Evolutionary conservation across 35 echinoderm and acorn worm genomes (phyloP).

Genomic region (Holothuria glaberrima): DNA sequence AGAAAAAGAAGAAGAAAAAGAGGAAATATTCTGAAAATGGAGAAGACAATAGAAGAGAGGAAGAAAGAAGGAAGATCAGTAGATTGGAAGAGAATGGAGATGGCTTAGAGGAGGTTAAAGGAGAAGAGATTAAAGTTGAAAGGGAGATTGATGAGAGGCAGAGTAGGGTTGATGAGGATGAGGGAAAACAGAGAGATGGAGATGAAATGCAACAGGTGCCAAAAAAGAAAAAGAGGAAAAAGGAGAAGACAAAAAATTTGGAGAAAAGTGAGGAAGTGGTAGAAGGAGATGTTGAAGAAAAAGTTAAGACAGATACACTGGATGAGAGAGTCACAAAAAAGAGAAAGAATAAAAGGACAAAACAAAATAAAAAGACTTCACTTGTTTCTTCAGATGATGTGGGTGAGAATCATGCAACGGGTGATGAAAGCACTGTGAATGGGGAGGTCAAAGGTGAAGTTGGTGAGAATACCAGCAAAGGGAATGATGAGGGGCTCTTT

Average conservation of each 20-base stretch:
- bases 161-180: not conserved
- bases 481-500: slow-evolving; percentile 32
- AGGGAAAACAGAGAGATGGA: not conserved
- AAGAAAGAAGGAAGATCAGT: not conserved
- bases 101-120: not conserved
- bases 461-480: not conserved
- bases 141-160: not conserved
- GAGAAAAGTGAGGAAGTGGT: not conserved
- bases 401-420: not conserved
- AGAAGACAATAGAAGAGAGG: not conserved
- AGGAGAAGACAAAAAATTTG: not conserved
- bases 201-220: not conserved
- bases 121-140: not conserved
- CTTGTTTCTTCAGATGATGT: not conserved
- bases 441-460: not conserved
- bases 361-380: not conserved
- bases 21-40: not conserved
- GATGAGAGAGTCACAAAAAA: not conserved
- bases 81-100: too few relatives aligned
- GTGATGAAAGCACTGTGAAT: not conserved
- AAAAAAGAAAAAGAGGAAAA: not conserved
- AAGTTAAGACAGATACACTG: not conserved
- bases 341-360: slow-evolving; percentile 20
- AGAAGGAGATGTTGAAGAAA: not conserved
- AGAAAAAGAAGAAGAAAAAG: slow-evolving; percentile 36